phyloP scores from a whole-genome alignment of 2,113 vertebrate genomes.

The Epinephelus moara region DNA sequence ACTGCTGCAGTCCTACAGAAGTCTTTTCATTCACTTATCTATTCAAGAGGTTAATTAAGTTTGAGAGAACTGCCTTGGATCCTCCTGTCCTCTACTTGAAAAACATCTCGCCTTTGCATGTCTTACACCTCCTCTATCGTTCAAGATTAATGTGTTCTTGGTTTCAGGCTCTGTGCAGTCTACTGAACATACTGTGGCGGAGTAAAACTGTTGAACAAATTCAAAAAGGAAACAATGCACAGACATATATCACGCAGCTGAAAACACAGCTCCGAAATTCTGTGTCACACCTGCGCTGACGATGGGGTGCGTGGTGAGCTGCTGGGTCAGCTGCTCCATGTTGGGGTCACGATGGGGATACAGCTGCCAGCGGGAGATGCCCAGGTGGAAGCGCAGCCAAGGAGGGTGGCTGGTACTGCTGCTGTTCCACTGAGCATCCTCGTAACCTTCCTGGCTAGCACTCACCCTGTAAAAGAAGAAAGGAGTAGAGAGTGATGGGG shows the following conservation, averaged over 20 bases:
- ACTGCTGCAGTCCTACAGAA: background rate
- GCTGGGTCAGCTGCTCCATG: slow-evolving; percentile 71
- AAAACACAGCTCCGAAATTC: background rate
- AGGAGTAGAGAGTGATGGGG: background rate
- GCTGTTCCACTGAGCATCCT: slow-evolving; percentile 79
- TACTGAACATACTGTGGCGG: background rate
- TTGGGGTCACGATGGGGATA: slow-evolving; percentile 82
- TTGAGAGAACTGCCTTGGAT: background rate
- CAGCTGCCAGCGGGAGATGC: slow-evolving; percentile 87
- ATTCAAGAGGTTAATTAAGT: background rate
- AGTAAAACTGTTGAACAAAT: background rate
- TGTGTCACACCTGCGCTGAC: slow-evolving; percentile 80
- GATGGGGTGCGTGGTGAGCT: slow-evolving; percentile 81
- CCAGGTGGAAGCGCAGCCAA: slow-evolving; percentile 86
- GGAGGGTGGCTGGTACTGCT: slow-evolving; percentile 77
- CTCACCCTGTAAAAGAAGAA: slow-evolving; percentile 80
- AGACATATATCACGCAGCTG: background rate
- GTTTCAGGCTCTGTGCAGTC: background rate
- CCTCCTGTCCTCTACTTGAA: background rate
- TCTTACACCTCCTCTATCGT: slow-evolving; percentile 5
- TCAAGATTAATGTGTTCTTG: background rate
- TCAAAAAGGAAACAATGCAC: background rate
- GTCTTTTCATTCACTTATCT: background rate
- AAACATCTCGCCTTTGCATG: background rate
- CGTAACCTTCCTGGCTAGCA: slow-evolving; percentile 75